These are phyloP conservation scores for Macrophya annulata DNA, from an alignment of 2,888 invertebrate genomes.

Conservation along the genomic window DNA sequence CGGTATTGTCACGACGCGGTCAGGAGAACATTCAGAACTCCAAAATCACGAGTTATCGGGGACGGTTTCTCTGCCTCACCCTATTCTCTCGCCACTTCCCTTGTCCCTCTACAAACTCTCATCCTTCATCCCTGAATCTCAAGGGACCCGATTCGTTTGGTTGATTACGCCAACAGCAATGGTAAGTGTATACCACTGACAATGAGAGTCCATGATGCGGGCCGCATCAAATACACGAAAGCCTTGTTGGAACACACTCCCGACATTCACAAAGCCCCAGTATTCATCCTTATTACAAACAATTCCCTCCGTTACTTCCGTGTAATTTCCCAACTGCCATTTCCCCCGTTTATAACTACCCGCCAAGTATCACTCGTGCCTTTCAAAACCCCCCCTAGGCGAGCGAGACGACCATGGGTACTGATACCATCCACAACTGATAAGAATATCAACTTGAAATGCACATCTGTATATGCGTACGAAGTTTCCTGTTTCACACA, in stretches of 20 bases:
- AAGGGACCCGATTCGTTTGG: conserved; percentile 70
- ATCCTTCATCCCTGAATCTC: conserved; percentile 59
- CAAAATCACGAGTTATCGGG: conserved; percentile 29
- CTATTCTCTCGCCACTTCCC: conserved; percentile 56
- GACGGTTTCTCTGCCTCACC: neutral
- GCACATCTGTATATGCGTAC: conserved; percentile 1
- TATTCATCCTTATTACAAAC: conserved; percentile 74
- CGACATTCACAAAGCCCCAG: conserved; percentile 57
- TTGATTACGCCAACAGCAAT: conserved; percentile 74
- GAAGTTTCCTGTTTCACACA: neutral
- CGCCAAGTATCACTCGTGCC: conserved; percentile 1
- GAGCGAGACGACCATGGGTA: neutral
- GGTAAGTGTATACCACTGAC: conserved; percentile 48
- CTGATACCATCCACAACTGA: neutral
- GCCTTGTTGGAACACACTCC: neutral
- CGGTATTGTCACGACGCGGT: conserved; percentile 47
- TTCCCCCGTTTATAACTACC: conserved; percentile 5
- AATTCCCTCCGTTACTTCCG: conserved; percentile 70
- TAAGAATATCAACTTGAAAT: conserved; percentile 18
- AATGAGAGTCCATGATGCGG: conserved; percentile 49
- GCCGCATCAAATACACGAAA: conserved; percentile 25
- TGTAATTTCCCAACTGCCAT: conserved; percentile 65
- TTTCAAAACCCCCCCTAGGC: neutral
- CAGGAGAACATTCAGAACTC: conserved; percentile 40
- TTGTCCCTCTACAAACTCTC: conserved; percentile 49